Conservation (phyloP, 2,888 invertebrate genomes). For the Patella pellucida region DNA sequence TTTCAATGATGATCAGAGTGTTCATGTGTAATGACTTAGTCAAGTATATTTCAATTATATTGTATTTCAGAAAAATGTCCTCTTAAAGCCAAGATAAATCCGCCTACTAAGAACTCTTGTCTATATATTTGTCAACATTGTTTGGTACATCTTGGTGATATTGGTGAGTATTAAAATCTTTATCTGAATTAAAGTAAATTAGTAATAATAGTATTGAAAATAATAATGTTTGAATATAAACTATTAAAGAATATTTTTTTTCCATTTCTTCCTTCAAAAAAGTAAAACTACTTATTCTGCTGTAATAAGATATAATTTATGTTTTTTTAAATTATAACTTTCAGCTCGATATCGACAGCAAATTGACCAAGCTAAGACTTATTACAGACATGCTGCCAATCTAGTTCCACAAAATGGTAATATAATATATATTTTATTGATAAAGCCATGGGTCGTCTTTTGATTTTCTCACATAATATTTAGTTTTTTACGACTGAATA, state of each 20-base stretch:
- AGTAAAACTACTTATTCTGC: neutral
- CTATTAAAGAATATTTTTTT: too few species aligned
- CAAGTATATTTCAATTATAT: too few species aligned
- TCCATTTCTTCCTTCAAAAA: neutral
- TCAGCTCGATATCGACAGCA: slow-evolving; percentile 85
- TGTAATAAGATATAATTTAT: slow-evolving; percentile 3
- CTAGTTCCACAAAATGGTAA: slow-evolving; percentile 72
- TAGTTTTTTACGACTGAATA: too few species aligned
- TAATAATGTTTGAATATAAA: too few species aligned
- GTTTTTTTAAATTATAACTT: too few species aligned
- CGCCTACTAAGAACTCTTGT: slow-evolving; percentile 76
- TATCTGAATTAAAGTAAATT: too few species aligned
- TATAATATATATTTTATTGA: too few species aligned
- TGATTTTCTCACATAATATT: too few species aligned
- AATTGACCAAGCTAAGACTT: slow-evolving; percentile 85
- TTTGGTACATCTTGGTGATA: slow-evolving; percentile 85
- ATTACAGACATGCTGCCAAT: slow-evolving; percentile 76
- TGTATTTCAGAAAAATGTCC: slow-evolving; percentile 54
- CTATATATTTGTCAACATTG: slow-evolving; percentile 91
- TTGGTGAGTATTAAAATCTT: slow-evolving; percentile 41
- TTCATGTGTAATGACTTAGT: too few species aligned
- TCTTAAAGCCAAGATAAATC: slow-evolving; percentile 58
- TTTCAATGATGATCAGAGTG: too few species aligned
- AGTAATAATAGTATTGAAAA: too few species aligned
- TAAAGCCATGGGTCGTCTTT: too few species aligned